Conservation (phyloP, 2,888 invertebrate genomes). For the Hirtodrosophila alboralis region DNA sequence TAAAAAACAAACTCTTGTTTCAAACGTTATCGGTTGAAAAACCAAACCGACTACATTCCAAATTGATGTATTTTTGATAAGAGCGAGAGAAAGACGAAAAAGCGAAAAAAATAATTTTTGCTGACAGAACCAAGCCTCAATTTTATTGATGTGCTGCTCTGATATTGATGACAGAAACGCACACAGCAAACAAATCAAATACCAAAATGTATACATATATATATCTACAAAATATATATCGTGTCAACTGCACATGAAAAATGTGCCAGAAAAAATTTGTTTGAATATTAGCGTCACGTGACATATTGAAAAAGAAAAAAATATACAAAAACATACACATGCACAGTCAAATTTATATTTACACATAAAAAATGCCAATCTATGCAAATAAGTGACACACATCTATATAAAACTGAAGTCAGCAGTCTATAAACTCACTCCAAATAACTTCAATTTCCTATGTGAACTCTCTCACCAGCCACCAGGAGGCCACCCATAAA, state of each 20-base stretch:
- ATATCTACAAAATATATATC: constrained; percentile 16
- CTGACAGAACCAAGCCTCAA: constrained; percentile 39
- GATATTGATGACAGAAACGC: constrained; percentile 56
- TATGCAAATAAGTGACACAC: constrained; percentile 74
- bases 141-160: constrained; percentile 59
- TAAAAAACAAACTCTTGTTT: constrained; percentile 68
- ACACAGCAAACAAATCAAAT: constrained; percentile 23
- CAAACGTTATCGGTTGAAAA: constrained; percentile 25
- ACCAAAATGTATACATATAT: constrained; percentile 13
- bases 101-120: neutral
- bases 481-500: too few relatives aligned
- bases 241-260: constrained; percentile 67
- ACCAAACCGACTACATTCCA: constrained; percentile 59
- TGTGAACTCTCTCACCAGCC: constrained; percentile 5
- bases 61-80: constrained; percentile 43
- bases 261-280: constrained; percentile 46
- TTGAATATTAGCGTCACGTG: constrained; percentile 67
- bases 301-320: constrained; percentile 45
- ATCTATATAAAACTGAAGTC: constrained; percentile 46
- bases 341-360: constrained; percentile 55
- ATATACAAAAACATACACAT: constrained; percentile 24
- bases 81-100: constrained; percentile 1
- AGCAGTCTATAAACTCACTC: neutral
- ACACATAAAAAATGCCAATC: constrained; percentile 67
- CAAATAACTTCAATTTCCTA: constrained; percentile 12